phyloP scores from a whole-genome alignment of 2,888 invertebrate species.

The Eucera pruinosa region DNA sequence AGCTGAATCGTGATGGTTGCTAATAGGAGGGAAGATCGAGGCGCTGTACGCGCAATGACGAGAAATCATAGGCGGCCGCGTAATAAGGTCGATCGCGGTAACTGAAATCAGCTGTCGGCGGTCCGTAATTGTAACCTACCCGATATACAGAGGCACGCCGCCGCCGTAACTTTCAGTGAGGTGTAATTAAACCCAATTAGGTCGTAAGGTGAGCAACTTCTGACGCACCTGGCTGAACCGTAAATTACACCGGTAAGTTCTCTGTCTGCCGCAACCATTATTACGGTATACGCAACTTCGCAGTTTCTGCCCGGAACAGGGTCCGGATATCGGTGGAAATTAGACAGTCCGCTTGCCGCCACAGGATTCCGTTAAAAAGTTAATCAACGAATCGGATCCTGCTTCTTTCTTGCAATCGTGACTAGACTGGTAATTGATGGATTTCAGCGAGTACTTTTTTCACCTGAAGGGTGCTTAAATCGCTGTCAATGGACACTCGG shows the following conservation, averaged over 20 bases:
- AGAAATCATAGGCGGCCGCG: conserved; percentile 14
- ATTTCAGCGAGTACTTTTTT: neutral
- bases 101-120: conserved; percentile 46
- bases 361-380: neutral
- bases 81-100: conserved; percentile 43
- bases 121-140: conserved; percentile 61
- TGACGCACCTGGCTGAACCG: conserved; percentile 68
- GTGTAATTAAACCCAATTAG: conserved; percentile 74
- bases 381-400: neutral
- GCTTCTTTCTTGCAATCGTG: neutral
- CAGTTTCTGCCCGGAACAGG: conserved; percentile 27
- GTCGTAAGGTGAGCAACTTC: conserved; percentile 72
- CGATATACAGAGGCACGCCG: conserved; percentile 40
- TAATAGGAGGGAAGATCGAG: neutral
- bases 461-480: neutral
- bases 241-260: conserved; percentile 66
- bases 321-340: conserved; percentile 25
- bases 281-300: conserved; percentile 56
- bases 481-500: neutral
- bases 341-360: neutral
- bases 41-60: no score
- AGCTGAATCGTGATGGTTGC: neutral
- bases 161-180: conserved; percentile 65
- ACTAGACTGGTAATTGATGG: conserved; percentile 5
- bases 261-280: conserved; percentile 54